Conservation (phyloP, 2,888 invertebrate genomes). For the Isotomurus palustris region DNA sequence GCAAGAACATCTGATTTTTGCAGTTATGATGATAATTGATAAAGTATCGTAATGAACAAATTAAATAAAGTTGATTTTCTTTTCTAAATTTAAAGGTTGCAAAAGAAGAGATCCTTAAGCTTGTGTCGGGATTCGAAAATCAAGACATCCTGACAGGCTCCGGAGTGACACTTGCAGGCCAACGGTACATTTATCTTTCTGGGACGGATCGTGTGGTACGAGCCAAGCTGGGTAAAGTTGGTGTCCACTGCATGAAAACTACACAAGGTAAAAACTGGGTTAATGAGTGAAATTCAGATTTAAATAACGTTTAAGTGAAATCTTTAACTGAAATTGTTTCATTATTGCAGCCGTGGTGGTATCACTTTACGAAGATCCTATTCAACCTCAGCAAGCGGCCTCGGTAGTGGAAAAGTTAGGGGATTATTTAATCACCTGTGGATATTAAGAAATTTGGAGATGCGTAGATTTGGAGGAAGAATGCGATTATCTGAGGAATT, state of each 20-base stretch:
- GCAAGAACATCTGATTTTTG: no score
- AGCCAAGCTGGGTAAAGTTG: constrained; percentile 88
- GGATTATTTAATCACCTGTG: constrained; percentile 93
- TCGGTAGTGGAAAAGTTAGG: constrained; percentile 95
- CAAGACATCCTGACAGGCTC: constrained; percentile 83
- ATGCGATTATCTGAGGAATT: no score
- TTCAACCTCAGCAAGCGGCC: constrained; percentile 94
- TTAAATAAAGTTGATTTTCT: constrained; percentile 13
- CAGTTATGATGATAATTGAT: no score
- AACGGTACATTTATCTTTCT: constrained; percentile 91
- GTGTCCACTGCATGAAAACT: constrained; percentile 95
- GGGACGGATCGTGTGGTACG: constrained; percentile 89
- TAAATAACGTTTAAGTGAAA: not conserved
- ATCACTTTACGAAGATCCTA: constrained; percentile 91
- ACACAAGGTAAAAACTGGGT: constrained; percentile 65
- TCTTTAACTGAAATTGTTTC: constrained; percentile 24
- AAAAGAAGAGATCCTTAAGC: constrained; percentile 85
- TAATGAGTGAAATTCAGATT: not conserved
- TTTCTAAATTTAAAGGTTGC: constrained; percentile 67
- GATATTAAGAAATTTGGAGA: constrained; percentile 89
- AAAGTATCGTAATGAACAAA: no score
- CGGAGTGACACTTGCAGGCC: constrained; percentile 86
- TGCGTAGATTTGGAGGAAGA: no score
- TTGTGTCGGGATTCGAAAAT: constrained; percentile 85
- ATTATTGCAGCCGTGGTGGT: constrained; percentile 79